Conservation (phyloP, 2,113 vertebrate genomes). For the Paradoxurus hermaphroditus region DNA sequence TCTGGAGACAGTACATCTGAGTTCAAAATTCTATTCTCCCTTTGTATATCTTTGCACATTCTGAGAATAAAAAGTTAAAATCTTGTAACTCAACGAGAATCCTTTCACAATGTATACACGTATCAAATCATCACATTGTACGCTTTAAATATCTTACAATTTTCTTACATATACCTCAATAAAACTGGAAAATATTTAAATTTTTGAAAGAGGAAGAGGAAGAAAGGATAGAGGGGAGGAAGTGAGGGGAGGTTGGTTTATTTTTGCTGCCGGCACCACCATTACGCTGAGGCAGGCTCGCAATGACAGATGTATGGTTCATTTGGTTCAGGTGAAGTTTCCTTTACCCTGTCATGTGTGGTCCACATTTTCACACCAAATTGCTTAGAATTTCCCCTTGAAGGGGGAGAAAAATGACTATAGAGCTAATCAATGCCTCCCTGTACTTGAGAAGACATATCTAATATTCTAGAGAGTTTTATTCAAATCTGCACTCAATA, state of each 20-base stretch:
- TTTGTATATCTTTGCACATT: background rate
- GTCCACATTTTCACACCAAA: background rate
- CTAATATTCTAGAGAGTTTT: constrained; percentile 8
- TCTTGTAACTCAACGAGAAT: background rate
- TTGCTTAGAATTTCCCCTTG: background rate
- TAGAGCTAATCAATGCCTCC: background rate
- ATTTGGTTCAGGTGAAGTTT: background rate
- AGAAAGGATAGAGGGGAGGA: background rate
- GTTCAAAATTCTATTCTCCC: background rate
- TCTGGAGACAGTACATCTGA: background rate
- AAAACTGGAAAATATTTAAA: background rate
- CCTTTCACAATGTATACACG: background rate
- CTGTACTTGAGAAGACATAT: background rate
- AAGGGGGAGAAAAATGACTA: background rate
- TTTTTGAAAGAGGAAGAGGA: background rate
- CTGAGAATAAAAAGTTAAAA: background rate
- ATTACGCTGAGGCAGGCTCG: background rate
- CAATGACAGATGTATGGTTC: background rate
- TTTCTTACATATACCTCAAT: background rate
- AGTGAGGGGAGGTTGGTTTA: background rate
- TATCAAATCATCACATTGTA: background rate
- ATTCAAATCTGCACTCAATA: constrained; percentile 22
- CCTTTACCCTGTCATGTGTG: background rate
- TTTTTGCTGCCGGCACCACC: background rate
- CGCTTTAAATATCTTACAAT: background rate